Conservation (phyloP, 2,113 vertebrate genomes). For the Pluvialis apricaria region DNA sequence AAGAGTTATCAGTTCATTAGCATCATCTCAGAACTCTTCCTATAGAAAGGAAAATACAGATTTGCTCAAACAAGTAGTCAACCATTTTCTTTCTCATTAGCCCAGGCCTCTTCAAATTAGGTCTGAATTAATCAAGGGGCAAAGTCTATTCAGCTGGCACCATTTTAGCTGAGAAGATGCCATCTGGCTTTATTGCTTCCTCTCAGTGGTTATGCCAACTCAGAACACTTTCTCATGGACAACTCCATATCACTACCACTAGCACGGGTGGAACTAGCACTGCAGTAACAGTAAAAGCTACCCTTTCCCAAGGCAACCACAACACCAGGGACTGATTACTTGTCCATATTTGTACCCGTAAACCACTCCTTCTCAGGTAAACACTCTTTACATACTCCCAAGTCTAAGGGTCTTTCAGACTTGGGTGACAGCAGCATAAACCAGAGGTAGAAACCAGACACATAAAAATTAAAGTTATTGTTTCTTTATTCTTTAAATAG, state of each 20-base stretch:
- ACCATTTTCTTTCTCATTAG: background rate
- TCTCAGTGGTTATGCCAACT: background rate
- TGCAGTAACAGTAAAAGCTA: background rate
- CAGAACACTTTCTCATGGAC: background rate
- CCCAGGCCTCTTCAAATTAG: background rate
- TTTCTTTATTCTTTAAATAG: slow-evolving; percentile 42
- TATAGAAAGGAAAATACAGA: background rate
- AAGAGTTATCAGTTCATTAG: background rate
- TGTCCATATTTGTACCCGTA: background rate
- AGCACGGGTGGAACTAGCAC: background rate
- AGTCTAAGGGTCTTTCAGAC: background rate
- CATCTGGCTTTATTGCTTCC: background rate
- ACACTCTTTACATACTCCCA: background rate
- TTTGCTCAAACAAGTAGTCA: background rate
- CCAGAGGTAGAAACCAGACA: background rate
- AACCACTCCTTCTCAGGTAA: background rate
- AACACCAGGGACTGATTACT: background rate
- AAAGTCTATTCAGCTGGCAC: background rate
- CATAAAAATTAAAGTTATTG: background rate
- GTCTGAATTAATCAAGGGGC: background rate
- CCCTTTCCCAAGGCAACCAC: background rate
- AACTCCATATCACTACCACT: background rate
- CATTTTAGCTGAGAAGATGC: background rate
- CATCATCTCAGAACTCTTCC: background rate
- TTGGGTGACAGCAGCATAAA: background rate